Evolutionary conservation across 2,113 vertebrate genomes (phyloP).

Genomic region (Saimiri boliviensis): DNA sequence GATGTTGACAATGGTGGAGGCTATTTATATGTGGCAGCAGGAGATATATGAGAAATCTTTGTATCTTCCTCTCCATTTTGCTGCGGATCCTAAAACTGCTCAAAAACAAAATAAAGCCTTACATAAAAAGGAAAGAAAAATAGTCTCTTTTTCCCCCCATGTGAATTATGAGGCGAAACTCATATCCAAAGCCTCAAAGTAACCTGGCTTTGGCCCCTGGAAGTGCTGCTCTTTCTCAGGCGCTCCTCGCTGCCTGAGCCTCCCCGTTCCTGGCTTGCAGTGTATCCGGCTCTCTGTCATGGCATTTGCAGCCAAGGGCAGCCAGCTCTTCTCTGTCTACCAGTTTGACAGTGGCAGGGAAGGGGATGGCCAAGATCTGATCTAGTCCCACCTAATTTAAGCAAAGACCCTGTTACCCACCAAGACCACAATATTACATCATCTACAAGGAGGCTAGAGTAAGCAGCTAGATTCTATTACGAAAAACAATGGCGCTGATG

Average conservation of each 20-base stretch:
- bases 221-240: background rate
- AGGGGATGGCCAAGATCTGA: background rate
- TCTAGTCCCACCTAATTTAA: background rate
- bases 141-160: background rate
- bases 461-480: background rate
- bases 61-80: background rate
- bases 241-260: fast-evolving
- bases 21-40: too few species aligned
- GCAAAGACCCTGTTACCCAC: background rate
- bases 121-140: background rate
- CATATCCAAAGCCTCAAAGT: background rate
- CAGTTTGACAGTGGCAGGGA: background rate
- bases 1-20: background rate
- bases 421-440: background rate
- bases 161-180: background rate
- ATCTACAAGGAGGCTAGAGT: background rate
- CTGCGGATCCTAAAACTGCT: background rate
- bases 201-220: background rate
- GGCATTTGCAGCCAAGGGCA: background rate
- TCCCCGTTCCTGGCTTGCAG: background rate
- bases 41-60: background rate
- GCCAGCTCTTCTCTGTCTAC: background rate
- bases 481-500: background rate
- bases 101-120: background rate
- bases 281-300: background rate